Conservation (phyloP, 1,140 invertebrate species). For the Listronotus oregonensis region DNA sequence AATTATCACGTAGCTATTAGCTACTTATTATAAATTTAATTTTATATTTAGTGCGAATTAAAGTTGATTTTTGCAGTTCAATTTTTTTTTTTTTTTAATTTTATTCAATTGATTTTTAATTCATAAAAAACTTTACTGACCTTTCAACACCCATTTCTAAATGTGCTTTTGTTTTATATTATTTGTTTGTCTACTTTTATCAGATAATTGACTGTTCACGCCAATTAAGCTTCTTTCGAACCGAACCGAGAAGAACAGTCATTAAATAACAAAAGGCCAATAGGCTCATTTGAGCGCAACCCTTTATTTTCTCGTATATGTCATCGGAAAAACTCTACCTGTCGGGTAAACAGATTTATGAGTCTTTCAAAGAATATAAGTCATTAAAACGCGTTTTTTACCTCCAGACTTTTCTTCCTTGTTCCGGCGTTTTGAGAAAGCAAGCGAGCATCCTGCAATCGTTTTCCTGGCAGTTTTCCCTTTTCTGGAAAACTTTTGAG, state of each 20-base stretch:
- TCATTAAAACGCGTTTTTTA: constrained; percentile 30
- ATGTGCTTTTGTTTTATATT: too few relatives aligned
- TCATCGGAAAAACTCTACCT: constrained; percentile 26
- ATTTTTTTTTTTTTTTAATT: too few relatives aligned
- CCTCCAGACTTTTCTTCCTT: constrained; percentile 25
- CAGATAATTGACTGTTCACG: too few relatives aligned
- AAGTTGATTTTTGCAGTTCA: too few relatives aligned
- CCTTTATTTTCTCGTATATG: constrained; percentile 9
- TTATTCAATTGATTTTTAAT: too few relatives aligned
- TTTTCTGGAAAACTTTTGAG: constrained; percentile 7
- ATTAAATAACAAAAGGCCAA: constrained; percentile 7
- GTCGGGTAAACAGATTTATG: constrained; percentile 27
- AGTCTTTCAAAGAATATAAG: constrained; percentile 29
- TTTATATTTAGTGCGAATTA: too few relatives aligned
- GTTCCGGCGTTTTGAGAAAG: constrained; percentile 21
- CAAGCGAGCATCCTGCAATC: constrained; percentile 24
- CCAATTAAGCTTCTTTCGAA: too few relatives aligned
- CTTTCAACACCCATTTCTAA: too few relatives aligned
- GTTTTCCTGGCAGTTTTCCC: constrained; percentile 27
- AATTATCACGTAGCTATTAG: too few relatives aligned
- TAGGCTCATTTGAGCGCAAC: neutral
- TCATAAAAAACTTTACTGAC: too few relatives aligned
- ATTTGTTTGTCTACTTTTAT: too few relatives aligned
- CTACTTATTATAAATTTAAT: too few relatives aligned
- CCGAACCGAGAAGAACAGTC: neutral